phyloP scores from a whole-genome alignment of 2,797 vertebrate species.

The Typhlichthys eigenmanni region DNA sequence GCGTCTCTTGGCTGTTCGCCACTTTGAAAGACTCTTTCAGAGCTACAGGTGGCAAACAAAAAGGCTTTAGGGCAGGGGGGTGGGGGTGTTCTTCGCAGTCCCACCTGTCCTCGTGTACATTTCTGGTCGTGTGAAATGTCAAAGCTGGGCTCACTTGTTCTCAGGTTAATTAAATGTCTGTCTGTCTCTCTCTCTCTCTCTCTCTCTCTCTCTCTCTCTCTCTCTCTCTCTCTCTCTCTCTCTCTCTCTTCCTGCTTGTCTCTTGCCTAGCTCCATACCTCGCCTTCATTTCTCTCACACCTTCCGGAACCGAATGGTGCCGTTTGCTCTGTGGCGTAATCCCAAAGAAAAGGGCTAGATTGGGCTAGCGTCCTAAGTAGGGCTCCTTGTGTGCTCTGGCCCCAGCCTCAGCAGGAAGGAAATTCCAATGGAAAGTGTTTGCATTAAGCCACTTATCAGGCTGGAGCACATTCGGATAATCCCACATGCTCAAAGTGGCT shows the following conservation, averaged over 20 bases:
- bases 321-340: slow-evolving; percentile 74
- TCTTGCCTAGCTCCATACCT: slow-evolving; percentile 21
- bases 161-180: slow-evolving; percentile 35
- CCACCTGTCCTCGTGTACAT: slow-evolving; percentile 5
- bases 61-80: neutral
- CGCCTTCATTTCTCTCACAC: slow-evolving; percentile 28
- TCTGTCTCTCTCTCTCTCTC: too few species aligned
- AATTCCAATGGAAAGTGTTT: slow-evolving; percentile 74
- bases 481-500: slow-evolving; percentile 77
- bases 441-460: slow-evolving; percentile 84
- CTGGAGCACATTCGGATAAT: slow-evolving; percentile 83
- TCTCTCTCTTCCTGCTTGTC: slow-evolving; percentile 27
- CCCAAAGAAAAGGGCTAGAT: slow-evolving; percentile 71
- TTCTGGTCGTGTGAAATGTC: slow-evolving; percentile 3
- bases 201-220: too few species aligned
- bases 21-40: slow-evolving; percentile 25
- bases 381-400: slow-evolving; percentile 73
- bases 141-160: slow-evolving; percentile 15
- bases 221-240: slow-evolving; percentile 24
- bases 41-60: slow-evolving; percentile 12
- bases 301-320: slow-evolving; percentile 63
- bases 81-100: neutral
- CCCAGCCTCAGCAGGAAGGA: slow-evolving; percentile 77
- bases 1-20: slow-evolving; percentile 16
- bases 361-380: slow-evolving; percentile 81